Evolutionary conservation across 1,140 invertebrate genomes (phyloP).

Genomic region (Drosophila tani): DNA sequence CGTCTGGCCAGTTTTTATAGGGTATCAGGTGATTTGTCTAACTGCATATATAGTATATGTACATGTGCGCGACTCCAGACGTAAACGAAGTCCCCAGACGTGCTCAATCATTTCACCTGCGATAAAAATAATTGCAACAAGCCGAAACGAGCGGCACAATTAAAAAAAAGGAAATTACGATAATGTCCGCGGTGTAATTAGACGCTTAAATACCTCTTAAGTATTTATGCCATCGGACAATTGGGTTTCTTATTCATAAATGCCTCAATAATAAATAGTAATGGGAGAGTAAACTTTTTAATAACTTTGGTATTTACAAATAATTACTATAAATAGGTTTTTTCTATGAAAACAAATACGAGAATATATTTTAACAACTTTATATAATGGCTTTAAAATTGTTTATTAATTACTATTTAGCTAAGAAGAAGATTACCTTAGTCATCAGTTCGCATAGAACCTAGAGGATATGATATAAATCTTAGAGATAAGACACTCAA

Average conservation of each 20-base stretch:
- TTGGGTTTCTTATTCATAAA: not conserved
- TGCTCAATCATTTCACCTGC: constrained; percentile 74
- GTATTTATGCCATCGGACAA: too few relatives aligned
- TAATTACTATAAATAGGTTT: not conserved
- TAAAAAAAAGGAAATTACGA: constrained; percentile 22
- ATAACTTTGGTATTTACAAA: not conserved
- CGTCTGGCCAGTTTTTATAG: constrained; percentile 26
- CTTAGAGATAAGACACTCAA: too few relatives aligned
- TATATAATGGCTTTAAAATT: not conserved
- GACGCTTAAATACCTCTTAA: constrained; percentile 7
- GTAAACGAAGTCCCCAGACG: constrained; percentile 57
- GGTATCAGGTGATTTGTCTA: constrained; percentile 54
- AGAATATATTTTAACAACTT: not conserved
- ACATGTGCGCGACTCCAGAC: constrained; percentile 31
- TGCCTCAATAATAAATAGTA: not conserved
- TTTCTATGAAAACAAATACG: not conserved
- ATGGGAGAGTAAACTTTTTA: not conserved
- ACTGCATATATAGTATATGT: constrained; percentile 19
- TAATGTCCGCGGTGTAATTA: not conserved
- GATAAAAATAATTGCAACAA: constrained; percentile 58
- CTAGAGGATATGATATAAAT: not conserved
- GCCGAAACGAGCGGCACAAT: constrained; percentile 38
- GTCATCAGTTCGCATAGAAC: not conserved
- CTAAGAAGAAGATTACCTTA: not conserved
- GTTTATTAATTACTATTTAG: not conserved